Percentiles rank a stretch among this genome's conserved stretches.
phyloP scores from a whole-genome alignment of 2,113 vertebrate genomes.

The Peromyscus leucopus region DNA sequence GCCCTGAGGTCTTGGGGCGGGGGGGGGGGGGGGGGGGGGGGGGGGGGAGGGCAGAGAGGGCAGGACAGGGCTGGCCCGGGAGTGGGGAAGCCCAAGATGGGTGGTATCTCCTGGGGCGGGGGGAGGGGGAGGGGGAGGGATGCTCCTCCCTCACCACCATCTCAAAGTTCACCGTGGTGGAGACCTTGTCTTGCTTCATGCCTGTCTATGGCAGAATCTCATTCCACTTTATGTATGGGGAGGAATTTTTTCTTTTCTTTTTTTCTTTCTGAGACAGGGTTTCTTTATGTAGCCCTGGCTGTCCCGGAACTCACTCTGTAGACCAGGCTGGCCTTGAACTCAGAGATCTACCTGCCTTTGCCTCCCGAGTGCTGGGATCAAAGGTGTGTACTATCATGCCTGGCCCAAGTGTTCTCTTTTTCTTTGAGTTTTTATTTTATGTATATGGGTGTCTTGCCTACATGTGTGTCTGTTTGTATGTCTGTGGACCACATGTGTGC shows the following conservation, averaged over 20 bases:
- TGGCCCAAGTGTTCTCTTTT: not conserved
- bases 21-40: accelerated
- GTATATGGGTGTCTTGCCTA: not conserved
- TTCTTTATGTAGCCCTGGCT: not conserved
- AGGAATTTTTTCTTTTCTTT: not conserved
- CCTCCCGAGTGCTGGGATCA: not conserved
- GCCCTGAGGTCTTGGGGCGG: not conserved
- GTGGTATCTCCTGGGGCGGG: not conserved
- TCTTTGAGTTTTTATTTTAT: not conserved
- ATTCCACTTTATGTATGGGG: not conserved
- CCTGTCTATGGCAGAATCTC: not conserved
- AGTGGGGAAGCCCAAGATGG: no score
- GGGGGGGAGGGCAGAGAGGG: accelerated
- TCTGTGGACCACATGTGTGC: not conserved
- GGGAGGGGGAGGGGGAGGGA: not conserved
- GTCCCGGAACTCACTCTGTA: not conserved
- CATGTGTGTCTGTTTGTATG: not conserved
- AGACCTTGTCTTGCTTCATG: not conserved
- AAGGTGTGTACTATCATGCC: not conserved
- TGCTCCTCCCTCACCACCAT: not conserved
- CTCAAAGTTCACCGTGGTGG: not conserved
- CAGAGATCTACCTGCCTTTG: not conserved
- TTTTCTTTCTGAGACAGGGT: not conserved
- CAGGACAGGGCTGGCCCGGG: not conserved
- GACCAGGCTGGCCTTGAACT: not conserved